Percentiles rank a stretch among this genome's conserved stretches.
Evolutionary conservation across 2,797 vertebrate genomes (phyloP).

Genomic region (Botia almorhae): DNA sequence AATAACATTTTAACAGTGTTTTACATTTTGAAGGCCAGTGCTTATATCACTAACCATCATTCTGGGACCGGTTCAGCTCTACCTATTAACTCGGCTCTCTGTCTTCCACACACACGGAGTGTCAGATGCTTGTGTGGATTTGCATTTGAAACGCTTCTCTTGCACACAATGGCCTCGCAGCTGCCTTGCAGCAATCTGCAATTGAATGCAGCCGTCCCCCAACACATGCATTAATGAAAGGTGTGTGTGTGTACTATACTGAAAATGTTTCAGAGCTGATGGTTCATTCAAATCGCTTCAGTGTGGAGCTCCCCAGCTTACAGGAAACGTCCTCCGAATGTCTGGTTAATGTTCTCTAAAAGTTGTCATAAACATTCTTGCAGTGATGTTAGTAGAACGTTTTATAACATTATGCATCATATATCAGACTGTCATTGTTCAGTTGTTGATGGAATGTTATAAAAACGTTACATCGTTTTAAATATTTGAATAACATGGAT

Average conservation of each 20-base stretch:
- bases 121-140: slow-evolving; percentile 62
- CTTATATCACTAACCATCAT: not conserved
- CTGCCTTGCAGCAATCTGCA: slow-evolving; percentile 59
- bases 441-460: too few relatives aligned
- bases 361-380: too few relatives aligned
- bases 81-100: slow-evolving; percentile 29
- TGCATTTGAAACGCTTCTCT: slow-evolving; percentile 65
- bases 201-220: slow-evolving; percentile 59
- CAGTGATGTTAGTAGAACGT: too few relatives aligned
- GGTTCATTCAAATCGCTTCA: slow-evolving; percentile 9
- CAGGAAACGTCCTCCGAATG: too few relatives aligned
- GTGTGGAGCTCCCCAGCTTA: not conserved
- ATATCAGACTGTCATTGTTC: too few relatives aligned
- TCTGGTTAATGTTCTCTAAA: too few relatives aligned
- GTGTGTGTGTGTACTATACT: slow-evolving; percentile 29
- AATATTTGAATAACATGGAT: too few relatives aligned
- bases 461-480: too few relatives aligned
- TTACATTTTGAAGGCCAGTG: not conserved
- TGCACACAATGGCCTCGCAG: slow-evolving; percentile 59
- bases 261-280: slow-evolving; percentile 26
- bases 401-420: too few relatives aligned
- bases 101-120: slow-evolving; percentile 51
- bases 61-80: not conserved
- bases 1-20: not conserved
- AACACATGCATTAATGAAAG: slow-evolving; percentile 51